Evolutionary conservation across 2,113 vertebrate genomes (phyloP), one percentile per base, ranked within the genome.

Genomic region (Mastomys coucha): DNA sequence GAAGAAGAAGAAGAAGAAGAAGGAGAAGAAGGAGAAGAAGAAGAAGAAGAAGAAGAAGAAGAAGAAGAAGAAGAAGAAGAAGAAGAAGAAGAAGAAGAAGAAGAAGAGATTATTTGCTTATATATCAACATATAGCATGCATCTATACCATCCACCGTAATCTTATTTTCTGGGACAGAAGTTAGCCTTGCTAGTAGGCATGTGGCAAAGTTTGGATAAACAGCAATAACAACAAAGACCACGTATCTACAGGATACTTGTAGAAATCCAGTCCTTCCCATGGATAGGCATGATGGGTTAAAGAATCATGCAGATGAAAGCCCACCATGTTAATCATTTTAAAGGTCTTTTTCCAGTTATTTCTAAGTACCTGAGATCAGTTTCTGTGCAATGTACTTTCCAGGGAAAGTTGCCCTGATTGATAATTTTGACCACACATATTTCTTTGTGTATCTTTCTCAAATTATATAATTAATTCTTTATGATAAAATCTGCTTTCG

Each of bases 21-120:
- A n/a, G 20, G 22, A 0, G 36, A 20, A 5, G 36, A 31, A 0
- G 19, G 8, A 73, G 20, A 8, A 42, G 72, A 7, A 7, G 17
- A 42, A 20, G 22, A 73, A 1, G n/a, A 39, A 6, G 36, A 33
- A 12, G 0, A 53, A 12, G 53, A 11, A 12, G 53, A 13, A 13
- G 51, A 51, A 10, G 11, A 51, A 14, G 3, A 53, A 7, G 13
- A 69, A 2, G 17, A 39, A 3, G 2, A 39, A 36, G 19, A 73
- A 8, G 19, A 39, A n/a, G 20, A 73, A 0, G 36, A 39, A 1
- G n/a, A 69, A 1, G 31, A 36, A 0, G 31, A 69, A 2, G 13
- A 69, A 6, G 67, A 69, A 12, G n/a, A 28, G 12, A 60, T 56
- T n/a, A 51, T 39, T 39, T 89, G 72, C n/a, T 51, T 53, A 31